Conservation (phyloP, 2,797 vertebrate genomes). For the Microctenopoma lineatum region DNA sequence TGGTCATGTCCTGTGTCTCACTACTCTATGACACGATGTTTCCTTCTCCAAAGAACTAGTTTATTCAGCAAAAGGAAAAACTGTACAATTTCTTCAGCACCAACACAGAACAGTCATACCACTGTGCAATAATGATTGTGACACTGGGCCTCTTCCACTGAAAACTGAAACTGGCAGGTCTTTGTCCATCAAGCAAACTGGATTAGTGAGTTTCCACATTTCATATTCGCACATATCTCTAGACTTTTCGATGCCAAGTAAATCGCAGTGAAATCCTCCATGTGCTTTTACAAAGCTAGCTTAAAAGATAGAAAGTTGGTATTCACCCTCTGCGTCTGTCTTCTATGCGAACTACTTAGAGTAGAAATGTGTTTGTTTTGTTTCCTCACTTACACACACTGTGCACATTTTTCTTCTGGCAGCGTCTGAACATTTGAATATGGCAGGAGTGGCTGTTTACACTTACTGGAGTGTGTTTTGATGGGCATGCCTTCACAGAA, state of each 20-base stretch:
- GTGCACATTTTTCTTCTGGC: constrained; percentile 22
- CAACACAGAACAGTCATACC: too few species aligned
- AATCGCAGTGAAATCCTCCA: constrained; percentile 6
- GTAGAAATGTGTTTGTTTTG: constrained; percentile 7
- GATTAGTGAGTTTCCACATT: constrained; percentile 30
- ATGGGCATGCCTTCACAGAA: constrained; percentile 43
- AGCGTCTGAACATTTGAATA: constrained; percentile 25
- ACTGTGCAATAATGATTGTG: constrained; percentile 13
- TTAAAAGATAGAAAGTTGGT: background rate
- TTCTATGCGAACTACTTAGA: background rate
- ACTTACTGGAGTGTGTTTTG: constrained; percentile 26
- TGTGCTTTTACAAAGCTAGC: background rate
- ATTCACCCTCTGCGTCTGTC: background rate
- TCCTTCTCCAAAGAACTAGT: constrained; percentile 2
- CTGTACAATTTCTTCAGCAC: constrained; percentile 5
- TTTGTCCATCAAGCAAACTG: constrained; percentile 19
- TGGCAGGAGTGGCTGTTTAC: constrained; percentile 38
- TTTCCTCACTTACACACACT: background rate
- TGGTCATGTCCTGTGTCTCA: background rate
- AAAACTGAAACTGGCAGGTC: constrained; percentile 2
- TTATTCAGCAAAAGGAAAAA: constrained; percentile 6
- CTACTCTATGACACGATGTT: background rate
- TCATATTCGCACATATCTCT: background rate
- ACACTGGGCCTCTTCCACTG: constrained; percentile 27
- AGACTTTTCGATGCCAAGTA: constrained; percentile 5